Evolutionary conservation across 2,888 invertebrate species (phyloP), one percentile per base, ranked within the genome.

Genomic region (Drosophila picticornis): DNA sequence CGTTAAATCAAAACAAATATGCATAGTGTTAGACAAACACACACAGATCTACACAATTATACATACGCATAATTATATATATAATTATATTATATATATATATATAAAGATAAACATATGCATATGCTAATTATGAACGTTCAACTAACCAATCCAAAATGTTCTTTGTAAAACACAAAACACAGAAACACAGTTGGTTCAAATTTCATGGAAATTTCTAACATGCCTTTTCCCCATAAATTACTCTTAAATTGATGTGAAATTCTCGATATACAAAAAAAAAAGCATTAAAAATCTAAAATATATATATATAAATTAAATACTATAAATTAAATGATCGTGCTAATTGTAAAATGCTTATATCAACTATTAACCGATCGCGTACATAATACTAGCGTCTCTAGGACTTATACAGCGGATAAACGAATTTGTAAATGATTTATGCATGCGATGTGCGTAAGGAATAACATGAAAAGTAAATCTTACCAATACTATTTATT

Each of bases 141-240:
- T 67, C 70, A 58, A 56, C 64, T 69, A 64, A 65, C 40, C 46
- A 75, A 64, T 50, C 29, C 62, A 66, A 65, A 51, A 62, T 81
- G 77, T 82, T 79, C 70, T 73, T 69, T 77, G 74, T 73, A 78
- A 81, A 66, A 40, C 55, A 62, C 50, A 72, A 66, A 62, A 61
- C 53, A 58, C 53, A 52, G 48, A 58, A 59, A 68, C 74, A 70
- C 27, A 38, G 71, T 68, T 81, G 62, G 67, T 73, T 81, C 75
- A 77, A 83, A 79, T 83, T 83, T 83, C 83, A 62, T 71, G 83
- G 83, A 83, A 83, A 83, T 83, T 80, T 77, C 62, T 73, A 72
- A 80, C 67, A 62, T 82, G 82, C 83, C 83, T 83, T 83, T 77
- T 55, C 55, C 65, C 57, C 22, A 36, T 55, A 55, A 48, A 53